Conservation (phyloP, 2,113 vertebrate species). For the Saguinus midas region DNA sequence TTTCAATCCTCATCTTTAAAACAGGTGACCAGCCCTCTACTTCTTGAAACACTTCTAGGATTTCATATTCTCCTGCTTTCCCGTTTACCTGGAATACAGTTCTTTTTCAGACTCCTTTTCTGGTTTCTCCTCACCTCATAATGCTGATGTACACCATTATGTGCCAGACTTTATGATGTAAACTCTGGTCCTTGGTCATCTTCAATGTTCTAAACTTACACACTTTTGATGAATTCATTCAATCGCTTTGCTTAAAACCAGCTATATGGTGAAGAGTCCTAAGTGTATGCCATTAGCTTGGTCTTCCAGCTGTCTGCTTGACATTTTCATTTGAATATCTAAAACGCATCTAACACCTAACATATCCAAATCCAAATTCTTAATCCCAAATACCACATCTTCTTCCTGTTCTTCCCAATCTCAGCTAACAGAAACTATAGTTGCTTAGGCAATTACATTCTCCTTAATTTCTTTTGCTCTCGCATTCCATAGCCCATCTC, state of each 20-base stretch:
- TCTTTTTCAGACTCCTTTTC: background rate
- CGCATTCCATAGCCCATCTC: background rate
- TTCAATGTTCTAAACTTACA: background rate
- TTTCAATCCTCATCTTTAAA: conserved; percentile 23
- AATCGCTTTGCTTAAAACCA: background rate
- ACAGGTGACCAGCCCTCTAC: background rate
- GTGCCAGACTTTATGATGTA: background rate
- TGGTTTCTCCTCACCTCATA: background rate
- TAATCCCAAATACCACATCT: background rate
- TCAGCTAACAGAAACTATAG: background rate
- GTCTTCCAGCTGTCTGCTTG: background rate
- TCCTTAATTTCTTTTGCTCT: conserved; percentile 1
- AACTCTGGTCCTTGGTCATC: background rate
- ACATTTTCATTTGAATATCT: background rate
- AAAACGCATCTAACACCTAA: conserved; percentile 6
- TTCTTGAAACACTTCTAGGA: background rate
- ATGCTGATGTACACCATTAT: background rate
- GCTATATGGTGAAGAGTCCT: background rate
- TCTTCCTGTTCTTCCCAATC: background rate
- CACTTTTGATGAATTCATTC: background rate
- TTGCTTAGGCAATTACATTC: background rate
- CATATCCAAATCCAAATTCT: background rate
- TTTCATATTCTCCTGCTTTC: background rate
- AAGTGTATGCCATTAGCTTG: background rate
- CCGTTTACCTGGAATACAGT: background rate